Evolutionary conservation across 2,113 vertebrate genomes (phyloP).

Genomic region (Leptosomus discolor): DNA sequence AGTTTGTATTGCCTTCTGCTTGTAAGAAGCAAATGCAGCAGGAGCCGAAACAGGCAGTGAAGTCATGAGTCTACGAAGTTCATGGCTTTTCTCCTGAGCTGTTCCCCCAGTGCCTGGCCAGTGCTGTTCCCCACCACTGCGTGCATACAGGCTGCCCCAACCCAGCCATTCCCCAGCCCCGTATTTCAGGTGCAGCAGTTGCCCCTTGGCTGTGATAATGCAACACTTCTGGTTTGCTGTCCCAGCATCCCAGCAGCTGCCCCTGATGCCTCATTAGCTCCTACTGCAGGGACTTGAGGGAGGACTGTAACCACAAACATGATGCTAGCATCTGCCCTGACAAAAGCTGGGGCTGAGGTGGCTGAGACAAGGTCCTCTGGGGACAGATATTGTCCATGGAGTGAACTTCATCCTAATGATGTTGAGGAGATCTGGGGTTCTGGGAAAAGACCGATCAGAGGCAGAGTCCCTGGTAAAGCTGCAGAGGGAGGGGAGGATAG

Average conservation of each 20-base stretch:
- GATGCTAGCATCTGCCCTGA: neutral
- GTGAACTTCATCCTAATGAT: neutral
- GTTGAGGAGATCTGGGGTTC: neutral
- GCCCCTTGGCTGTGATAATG: neutral
- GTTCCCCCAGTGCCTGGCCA: neutral
- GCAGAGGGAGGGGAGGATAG: neutral
- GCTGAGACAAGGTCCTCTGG: neutral
- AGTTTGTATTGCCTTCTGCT: neutral
- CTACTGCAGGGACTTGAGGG: neutral
- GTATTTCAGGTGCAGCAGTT: neutral
- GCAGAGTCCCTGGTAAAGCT: neutral
- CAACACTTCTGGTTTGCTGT: neutral
- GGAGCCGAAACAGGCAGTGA: neutral
- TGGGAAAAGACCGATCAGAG: neutral
- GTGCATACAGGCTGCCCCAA: neutral
- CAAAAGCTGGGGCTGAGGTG: neutral
- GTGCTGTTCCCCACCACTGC: neutral
- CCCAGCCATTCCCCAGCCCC: neutral
- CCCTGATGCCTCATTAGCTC: neutral
- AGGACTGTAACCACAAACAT: neutral
- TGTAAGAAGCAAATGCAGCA: neutral
- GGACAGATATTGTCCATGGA: neutral
- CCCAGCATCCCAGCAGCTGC: neutral
- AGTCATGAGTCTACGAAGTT: neutral
- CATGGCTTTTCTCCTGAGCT: neutral